Evolutionary conservation across 2,797 vertebrate genomes (phyloP), one percentile per base, ranked within the genome.

Genomic region (Pseudochirops cupreus): DNA sequence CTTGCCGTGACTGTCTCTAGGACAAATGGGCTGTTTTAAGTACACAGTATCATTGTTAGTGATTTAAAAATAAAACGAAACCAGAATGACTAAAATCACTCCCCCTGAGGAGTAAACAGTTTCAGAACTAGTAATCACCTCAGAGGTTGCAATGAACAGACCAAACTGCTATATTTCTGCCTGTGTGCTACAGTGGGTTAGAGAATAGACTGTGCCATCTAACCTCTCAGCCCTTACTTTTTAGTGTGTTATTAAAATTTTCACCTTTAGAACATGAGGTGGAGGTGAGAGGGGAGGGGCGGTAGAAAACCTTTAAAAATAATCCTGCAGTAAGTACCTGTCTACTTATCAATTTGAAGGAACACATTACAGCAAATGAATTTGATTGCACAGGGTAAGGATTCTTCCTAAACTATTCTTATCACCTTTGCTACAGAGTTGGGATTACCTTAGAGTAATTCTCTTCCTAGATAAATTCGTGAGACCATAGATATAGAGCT

Each of bases 31-130:
- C 29, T 91, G 26, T 96, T 95, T 91, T 91, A 91, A 91, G 18
- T 94, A 90, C 56, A 90, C 24, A 21, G 3, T 82, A 28, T 54
- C 0, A 33, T 55, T 56, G 18, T 95, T 82, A 94, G 3, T 59
- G 91, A 96, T 91, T 93, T 92, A 94, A 97, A 97, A 96, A 91
- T 91, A 54, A 98, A 97, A 91, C 29, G 0, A 67, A 96, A 96
- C 57, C 33, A 93, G 46, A 94, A 87, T 93, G 57, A 93, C 46
- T 92, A 95, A 94, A 97, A 97, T 90, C 53, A 93, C 62, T 96
- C 0, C 11, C 39, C 9, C 28, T 21, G 74, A 53, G 26, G 52
- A 94, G 74, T 62, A 93, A 97, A 82, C 2, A 54, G n/a, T 87
- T 93, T 97, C 95, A 95, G 4, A 96, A 91, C 0, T 31, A 93